Percentiles rank a stretch among this genome's conserved stretches.
Conservation (phyloP, 2,797 vertebrate genomes). For the Periophthalmus magnuspinnatus region DNA sequence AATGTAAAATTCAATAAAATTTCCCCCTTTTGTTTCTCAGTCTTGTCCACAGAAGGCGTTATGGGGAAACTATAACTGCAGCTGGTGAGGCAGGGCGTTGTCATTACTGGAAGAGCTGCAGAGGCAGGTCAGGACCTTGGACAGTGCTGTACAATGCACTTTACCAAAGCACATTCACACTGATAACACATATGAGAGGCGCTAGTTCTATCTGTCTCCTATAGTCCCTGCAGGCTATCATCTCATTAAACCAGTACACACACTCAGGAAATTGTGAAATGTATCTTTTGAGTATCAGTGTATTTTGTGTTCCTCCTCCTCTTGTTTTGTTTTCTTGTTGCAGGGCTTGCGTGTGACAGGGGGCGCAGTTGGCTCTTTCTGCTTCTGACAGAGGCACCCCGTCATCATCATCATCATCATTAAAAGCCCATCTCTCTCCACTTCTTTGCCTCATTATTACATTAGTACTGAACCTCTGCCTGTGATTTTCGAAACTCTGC, state of each 20-base stretch:
- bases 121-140: constrained; percentile 12
- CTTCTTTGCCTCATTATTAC: no score
- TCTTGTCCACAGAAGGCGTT: neutral
- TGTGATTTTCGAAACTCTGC: no score
- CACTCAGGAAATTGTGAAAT: neutral
- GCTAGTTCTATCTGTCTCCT: neutral
- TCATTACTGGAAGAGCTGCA: constrained; percentile 4
- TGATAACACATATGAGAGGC: neutral
- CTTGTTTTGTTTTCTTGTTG: no score
- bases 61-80: neutral
- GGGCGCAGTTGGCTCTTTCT: no score
- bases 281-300: neutral
- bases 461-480: no score
- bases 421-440: no score
- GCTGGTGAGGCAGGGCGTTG: neutral
- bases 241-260: neutral
- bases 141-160: constrained; percentile 1
- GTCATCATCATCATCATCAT: no score
- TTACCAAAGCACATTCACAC: neutral
- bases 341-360: no score
- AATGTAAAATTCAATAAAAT: neutral
- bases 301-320: no score
- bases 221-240: neutral
- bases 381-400: no score
- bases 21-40: neutral